These are phyloP conservation scores for Baccha elongata DNA, from an alignment of 2,888 invertebrate species.

Conservation along the genomic window DNA sequence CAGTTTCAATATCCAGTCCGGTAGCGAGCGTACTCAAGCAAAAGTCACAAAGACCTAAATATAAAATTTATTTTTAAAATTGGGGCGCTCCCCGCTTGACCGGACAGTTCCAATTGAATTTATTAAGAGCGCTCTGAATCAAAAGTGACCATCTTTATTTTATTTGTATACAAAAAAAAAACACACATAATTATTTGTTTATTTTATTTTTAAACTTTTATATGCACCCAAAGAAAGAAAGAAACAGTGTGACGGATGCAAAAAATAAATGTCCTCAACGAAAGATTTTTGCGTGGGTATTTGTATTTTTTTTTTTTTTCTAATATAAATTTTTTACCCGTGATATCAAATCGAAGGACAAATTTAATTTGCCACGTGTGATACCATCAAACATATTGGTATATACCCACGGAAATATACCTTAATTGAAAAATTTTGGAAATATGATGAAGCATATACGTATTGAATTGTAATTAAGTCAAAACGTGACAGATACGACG, in stretches of 20 bases:
- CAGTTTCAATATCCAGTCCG: too few species aligned
- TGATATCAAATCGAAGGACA: slow-evolving; percentile 46
- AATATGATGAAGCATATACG: slow-evolving; percentile 50
- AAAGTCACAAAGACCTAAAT: too few species aligned
- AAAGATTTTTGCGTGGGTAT: not conserved
- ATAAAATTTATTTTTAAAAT: too few species aligned
- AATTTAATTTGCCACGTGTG: slow-evolving; percentile 41
- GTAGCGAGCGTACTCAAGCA: too few species aligned
- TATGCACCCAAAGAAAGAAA: slow-evolving; percentile 26
- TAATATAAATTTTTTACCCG: not conserved
- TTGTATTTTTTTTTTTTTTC: slow-evolving; percentile 14
- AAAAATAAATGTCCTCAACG: slow-evolving; percentile 38
- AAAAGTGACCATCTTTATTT: not conserved
- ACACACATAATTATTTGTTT: not conserved
- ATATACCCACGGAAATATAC: not conserved
- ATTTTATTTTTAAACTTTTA: slow-evolving; percentile 51
- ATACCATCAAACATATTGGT: not conserved
- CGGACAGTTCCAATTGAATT: too few species aligned
- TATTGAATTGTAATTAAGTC: slow-evolving; percentile 68
- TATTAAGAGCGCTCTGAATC: too few species aligned
- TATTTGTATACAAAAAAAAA: not conserved
- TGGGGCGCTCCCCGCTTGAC: too few species aligned
- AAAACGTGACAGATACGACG: slow-evolving; percentile 57
- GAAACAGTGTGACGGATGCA: slow-evolving; percentile 57
- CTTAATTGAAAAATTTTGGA: slow-evolving; percentile 55